Conservation (phyloP, 2,113 vertebrate species). For the Argyrosomus japonicus region DNA sequence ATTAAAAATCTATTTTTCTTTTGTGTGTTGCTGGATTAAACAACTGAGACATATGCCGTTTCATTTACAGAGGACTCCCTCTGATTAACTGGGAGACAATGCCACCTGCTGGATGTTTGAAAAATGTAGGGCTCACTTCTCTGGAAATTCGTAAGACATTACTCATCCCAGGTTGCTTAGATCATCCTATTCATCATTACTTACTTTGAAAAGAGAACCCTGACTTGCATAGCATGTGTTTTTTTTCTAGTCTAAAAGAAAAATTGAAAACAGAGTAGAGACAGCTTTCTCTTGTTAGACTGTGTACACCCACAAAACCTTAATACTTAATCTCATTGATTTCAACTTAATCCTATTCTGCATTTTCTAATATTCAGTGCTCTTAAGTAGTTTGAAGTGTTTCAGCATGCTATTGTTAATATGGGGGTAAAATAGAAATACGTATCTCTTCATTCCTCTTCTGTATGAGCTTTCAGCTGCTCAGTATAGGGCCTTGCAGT, state of each 20-base stretch:
- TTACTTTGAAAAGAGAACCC: conserved; percentile 4
- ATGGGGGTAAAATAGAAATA: too few species aligned
- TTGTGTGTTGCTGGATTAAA: conserved; percentile 49
- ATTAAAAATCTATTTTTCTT: conserved; percentile 40
- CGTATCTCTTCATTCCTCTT: too few species aligned
- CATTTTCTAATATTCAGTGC: not conserved
- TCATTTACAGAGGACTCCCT: conserved; percentile 24
- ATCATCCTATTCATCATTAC: conserved; percentile 1
- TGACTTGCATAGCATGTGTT: conserved; percentile 6
- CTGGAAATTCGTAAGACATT: conserved; percentile 54
- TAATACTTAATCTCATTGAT: not conserved
- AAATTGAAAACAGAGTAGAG: not conserved
- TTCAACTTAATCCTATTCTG: not conserved
- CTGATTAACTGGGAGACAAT: conserved; percentile 53
- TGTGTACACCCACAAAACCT: not conserved
- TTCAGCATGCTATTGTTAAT: too few species aligned
- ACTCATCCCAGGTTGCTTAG: conserved; percentile 36
- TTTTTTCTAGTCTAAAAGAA: conserved; percentile 22
- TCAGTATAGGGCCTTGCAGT: too few species aligned
- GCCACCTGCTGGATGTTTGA: conserved; percentile 76
- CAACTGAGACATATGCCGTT: conserved; percentile 29
- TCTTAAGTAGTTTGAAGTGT: not conserved
- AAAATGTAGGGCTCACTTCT: conserved; percentile 31
- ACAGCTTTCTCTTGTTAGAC: conserved; percentile 1
- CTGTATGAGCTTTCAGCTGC: too few species aligned